Base-by-base conservation (phyloP, 2,113 vertebrate species). In the Pterophyllum scalare region DNA sequence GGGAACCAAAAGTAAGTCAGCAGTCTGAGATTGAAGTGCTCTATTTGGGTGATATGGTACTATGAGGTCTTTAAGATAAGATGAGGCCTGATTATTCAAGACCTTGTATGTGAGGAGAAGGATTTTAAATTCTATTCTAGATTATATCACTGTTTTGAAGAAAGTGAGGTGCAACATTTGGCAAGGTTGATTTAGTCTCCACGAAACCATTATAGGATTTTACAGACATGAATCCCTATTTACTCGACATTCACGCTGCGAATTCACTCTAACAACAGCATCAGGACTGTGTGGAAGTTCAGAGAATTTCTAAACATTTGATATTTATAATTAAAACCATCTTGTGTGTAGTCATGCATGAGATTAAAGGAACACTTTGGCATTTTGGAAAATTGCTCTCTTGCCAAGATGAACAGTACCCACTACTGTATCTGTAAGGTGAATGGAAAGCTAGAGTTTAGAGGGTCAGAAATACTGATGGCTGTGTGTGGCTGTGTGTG, bases 241-340 rank as follows among this genome's bases (percentile, higher is more conserved):
- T 52, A 52, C 17, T 52, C 43, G 7, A 70, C 6, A 52, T 20
- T 52, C 5, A 49, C 9, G 0, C 22, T 70, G 64, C 49, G 46
- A 49, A 49, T 19, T 0, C 64, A 28, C 2, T 3, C 17, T 72
- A 43, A 72, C 26, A 72, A 72, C 17, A 72, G 43, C 65, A 72
- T 43, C 24, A 1, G 6, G 26, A 26, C 24, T 70, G 43, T 13
- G 26, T 72, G 26, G 20, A 52, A 8, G 6, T 31, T 72, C 43
- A 52, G 17, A 52, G 65, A 72, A 52, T 52, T 72, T 72, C 6
- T 31, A 52, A 72, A 70, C 65, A 70, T 49, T 72, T 72, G 43
- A 52, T 72, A 72, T 72, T 72, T 26, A 52, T 72, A 72, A 72
- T 72, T 72, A 72, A 72, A 72, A 31, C 6, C 43, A 52, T 52